Conservation (phyloP, 2,113 vertebrate species). For the Pithys albifrons region DNA sequence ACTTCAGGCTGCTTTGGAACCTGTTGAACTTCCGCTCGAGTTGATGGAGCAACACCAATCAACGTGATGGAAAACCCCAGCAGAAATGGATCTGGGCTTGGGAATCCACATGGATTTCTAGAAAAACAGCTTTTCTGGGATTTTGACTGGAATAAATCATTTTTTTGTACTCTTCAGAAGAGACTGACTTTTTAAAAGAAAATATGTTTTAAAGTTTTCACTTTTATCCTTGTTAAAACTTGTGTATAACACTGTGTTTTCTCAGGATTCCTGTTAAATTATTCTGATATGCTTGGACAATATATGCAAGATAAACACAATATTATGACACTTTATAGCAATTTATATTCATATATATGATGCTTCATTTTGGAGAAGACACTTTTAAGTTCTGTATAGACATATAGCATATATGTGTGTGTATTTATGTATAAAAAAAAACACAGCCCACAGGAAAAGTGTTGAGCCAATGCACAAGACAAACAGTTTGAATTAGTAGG, state of each 20-base stretch:
- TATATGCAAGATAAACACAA: neutral
- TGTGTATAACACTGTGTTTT: neutral
- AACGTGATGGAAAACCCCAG: neutral
- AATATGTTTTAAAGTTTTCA: neutral
- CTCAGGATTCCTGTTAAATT: neutral
- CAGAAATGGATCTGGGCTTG: neutral
- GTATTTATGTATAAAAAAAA: neutral
- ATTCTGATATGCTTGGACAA: neutral
- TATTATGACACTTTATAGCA: neutral
- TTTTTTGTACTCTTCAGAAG: neutral
- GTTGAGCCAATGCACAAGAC: neutral
- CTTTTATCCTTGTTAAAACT: neutral
- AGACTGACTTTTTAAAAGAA: neutral
- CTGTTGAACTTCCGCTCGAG: neutral
- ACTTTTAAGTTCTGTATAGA: neutral
- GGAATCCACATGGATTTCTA: neutral
- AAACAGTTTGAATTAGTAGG: neutral
- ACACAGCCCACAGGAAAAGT: neutral
- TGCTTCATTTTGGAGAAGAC: neutral
- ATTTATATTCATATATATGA: neutral
- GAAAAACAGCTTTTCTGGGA: neutral
- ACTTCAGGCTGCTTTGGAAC: neutral
- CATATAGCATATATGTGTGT: too few species aligned
- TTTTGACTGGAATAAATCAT: neutral
- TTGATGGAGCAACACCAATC: neutral